phyloP scores from a whole-genome alignment of 2,888 invertebrate species.

The Mechanitis messenoides region DNA sequence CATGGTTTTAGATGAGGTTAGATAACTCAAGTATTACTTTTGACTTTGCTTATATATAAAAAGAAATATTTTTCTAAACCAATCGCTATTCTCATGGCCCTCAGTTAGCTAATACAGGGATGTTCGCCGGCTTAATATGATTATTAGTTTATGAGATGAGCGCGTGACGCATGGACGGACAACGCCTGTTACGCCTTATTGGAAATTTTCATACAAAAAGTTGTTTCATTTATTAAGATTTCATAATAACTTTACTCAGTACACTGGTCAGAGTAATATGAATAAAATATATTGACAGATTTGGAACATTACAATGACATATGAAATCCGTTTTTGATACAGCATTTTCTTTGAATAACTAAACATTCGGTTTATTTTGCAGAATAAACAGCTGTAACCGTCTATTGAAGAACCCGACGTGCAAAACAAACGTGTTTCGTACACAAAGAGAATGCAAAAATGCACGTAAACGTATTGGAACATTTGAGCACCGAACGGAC shows the following conservation, averaged over 20 bases:
- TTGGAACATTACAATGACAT: not conserved
- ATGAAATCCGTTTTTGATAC: not conserved
- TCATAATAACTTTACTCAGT: no score
- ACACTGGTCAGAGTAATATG: no score
- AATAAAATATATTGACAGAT: no score
- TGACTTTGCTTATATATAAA: no score
- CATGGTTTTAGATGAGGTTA: no score
- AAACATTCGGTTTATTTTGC: conserved; percentile 1
- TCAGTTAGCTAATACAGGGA: conserved; percentile 24
- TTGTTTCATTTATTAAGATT: conserved; percentile 10
- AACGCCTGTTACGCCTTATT: conserved; percentile 28
- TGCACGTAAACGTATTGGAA: conserved; percentile 1
- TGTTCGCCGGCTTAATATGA: conserved; percentile 32
- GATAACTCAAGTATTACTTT: no score
- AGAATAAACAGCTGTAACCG: conserved; percentile 1
- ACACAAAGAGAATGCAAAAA: not conserved
- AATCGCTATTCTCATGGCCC: conserved; percentile 20
- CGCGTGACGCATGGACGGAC: conserved; percentile 32
- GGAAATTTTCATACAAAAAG: conserved; percentile 26
- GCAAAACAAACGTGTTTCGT: not conserved
- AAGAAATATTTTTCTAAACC: not conserved
- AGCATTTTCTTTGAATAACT: not conserved
- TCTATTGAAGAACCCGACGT: conserved; percentile 2
- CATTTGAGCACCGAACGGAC: not conserved
- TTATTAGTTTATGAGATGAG: conserved; percentile 38